Base-by-base conservation (phyloP, 1,140 invertebrate species). In the Apocrypta bakeri region DNA sequence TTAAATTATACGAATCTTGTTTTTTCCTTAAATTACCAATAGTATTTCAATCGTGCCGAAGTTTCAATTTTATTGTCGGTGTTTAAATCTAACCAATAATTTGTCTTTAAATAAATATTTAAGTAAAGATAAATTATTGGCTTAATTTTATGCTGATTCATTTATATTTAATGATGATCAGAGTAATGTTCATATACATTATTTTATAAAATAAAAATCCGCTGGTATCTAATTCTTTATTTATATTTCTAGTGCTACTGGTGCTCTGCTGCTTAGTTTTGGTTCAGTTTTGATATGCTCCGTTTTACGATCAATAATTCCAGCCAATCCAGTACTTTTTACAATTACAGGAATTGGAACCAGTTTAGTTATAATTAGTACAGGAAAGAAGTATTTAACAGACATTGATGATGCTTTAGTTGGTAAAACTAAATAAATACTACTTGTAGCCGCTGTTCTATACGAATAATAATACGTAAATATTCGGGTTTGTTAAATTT, bases 211-310 rank as follows among this genome's bases (percentile, higher is more conserved):
- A n/a, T n/a, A n/a, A n/a, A n/a, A n/a, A n/a, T n/a, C n/a, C n/a
- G n/a, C 7, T 56, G 2, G 6, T 6, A 56, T 1, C 48, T 2
- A 56, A 85, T 66, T 83, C 85, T 21, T 48, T 42, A 21, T 31
- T 74, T 80, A 68, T 77, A 74, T 79, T 79, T 11, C 72, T 56
- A 83, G 78, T 74, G 48, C 64, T 79, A 81, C 74, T 75, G 95
- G 95, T 24, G 93, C 94, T 48, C 86, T 94, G 8, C 91, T 96
- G 24, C 94, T 96, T 86, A 95, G 94, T 77, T 94, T 96, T 88
- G 95, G 96, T 27, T 96, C 95, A 0, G 94, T 96, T 8, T 89
- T 96, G 6, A 90, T 94, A 37, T 96, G 95, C 94, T 95, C 95
- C 1, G 93, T 96, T 31, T 90, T 95, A 31, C 92, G 95, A 86